These are phyloP conservation scores for Xylocampa areola DNA, from an alignment of 2,888 invertebrate genomes.

Conservation along the genomic window DNA sequence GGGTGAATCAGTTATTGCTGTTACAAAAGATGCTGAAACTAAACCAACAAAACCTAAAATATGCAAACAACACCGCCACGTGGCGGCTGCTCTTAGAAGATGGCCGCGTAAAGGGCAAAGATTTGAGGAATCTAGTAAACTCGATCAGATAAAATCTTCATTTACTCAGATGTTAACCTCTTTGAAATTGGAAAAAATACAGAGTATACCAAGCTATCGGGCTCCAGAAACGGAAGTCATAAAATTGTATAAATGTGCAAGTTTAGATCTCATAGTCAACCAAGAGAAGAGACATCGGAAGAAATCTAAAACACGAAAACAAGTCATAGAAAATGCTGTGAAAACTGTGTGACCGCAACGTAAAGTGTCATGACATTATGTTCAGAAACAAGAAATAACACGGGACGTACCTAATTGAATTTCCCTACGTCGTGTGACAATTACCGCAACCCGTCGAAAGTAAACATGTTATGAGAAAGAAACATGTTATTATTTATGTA, in stretches of 20 bases:
- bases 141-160: conserved; percentile 56
- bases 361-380: conserved; percentile 38
- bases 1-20: conserved; percentile 39
- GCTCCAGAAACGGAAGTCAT: conserved; percentile 56
- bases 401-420: conserved; percentile 54
- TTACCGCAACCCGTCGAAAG: conserved; percentile 37
- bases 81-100: conserved; percentile 63
- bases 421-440: conserved; percentile 53
- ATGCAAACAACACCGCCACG: conserved; percentile 70
- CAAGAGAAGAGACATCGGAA: conserved; percentile 10
- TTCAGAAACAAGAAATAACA: conserved; percentile 45
- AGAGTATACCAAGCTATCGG: conserved; percentile 64
- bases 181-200: conserved; percentile 73
- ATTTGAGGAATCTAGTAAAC: conserved; percentile 28
- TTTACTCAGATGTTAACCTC: conserved; percentile 58
- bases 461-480: conserved; percentile 39
- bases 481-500: conserved; percentile 30
- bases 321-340: conserved; percentile 9
- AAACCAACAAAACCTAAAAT: conserved; percentile 59
- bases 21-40: conserved; percentile 63
- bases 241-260: conserved; percentile 67
- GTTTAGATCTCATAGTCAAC: conserved; percentile 48
- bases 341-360: conserved; percentile 35
- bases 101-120: conserved; percentile 52
- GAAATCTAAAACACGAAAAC: conserved; percentile 17